Evolutionary conservation across 2,888 invertebrate genomes (phyloP), one percentile per base, ranked within the genome.

Genomic region (Nasonia oneida): DNA sequence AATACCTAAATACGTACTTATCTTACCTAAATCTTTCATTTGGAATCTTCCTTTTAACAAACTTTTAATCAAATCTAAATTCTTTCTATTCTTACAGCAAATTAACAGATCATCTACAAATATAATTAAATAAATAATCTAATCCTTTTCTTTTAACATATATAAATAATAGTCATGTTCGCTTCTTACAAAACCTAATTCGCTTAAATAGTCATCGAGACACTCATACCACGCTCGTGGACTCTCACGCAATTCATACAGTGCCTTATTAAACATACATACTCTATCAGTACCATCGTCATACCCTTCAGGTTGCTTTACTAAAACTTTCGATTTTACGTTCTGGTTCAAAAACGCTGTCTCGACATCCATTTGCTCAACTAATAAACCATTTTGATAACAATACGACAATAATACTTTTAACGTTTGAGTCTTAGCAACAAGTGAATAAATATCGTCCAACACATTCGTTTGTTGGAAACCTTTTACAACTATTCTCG

Each of bases 221-320:
- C 83, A 83, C 15, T 79, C 79, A 64, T 83, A 79, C 83, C 83
- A 83, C 57, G 39, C 37, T 80, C 83, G 29, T 23, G 76, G 70
- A 61, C 70, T 76, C 57, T 83, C 76, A 37, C 67, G 50, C 23
- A 86, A 53, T 47, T 77, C 83, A 33, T 84, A 84, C 42, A 86
- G 53, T 2, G 84, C 61, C 15, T 84, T 86, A 29, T 64, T 37
- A 0, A 84, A 39, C 64, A 37, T 64, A 1, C 3, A 37, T 5
- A 37, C 37, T 37, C 37, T 37, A 3, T 37, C 37, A 3, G 37
- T 37, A 3, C 18, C 18, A 73, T 33, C n/a, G 0, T 39, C 42
- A 73, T 29, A 15, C 1, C 39, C 37, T 39, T 29, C 0, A n/a
- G 71, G 23, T 2, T 70, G 70, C 2, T 70, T 23, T 29, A 70